A percentile compares a stretch with the other conserved stretches of the same genome.
phyloP scores from a whole-genome alignment of 2,888 invertebrate genomes.

The Allacma fusca region DNA sequence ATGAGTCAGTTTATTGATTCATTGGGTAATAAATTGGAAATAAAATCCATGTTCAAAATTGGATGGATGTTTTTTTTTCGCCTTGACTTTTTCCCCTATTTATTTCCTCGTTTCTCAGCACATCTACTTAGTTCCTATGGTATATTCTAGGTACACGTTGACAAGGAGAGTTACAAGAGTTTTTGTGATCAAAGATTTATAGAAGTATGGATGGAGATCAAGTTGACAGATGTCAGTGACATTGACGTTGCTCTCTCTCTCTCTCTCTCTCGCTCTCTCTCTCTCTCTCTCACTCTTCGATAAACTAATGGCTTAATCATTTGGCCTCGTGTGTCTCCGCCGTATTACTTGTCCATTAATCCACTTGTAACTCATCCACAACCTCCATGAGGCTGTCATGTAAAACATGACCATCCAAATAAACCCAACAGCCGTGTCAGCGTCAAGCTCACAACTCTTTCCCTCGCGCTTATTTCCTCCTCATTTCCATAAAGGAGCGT shows the following conservation, averaged over 20 bases:
- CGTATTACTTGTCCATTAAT: slow-evolving; percentile 22
- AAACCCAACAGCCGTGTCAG: not conserved
- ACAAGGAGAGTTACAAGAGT: not conserved
- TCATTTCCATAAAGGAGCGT: too few relatives aligned
- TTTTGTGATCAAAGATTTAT: slow-evolving; percentile 13
- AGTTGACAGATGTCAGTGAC: slow-evolving; percentile 40
- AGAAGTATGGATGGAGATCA: slow-evolving; percentile 23
- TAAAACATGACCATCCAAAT: slow-evolving; percentile 11
- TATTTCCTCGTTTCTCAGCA: too few relatives aligned
- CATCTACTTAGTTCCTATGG: not conserved
- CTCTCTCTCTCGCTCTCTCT: too few relatives aligned
- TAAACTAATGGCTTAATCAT: slow-evolving; percentile 40
- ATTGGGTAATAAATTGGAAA: too few relatives aligned
- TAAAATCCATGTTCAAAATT: too few relatives aligned
- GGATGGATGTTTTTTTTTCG: too few relatives aligned
- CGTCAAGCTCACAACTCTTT: not conserved
- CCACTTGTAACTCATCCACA: slow-evolving; percentile 22
- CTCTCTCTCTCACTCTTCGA: not conserved
- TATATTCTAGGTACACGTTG: not conserved
- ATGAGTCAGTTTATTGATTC: too few relatives aligned
- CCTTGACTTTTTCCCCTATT: too few relatives aligned
- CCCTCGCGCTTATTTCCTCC: too few relatives aligned
- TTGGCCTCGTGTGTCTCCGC: slow-evolving; percentile 8
- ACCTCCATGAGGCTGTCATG: not conserved
- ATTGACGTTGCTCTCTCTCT: not conserved